Evolutionary conservation across 2,888 invertebrate species (phyloP).

Genomic region (Pycnomerus fuliginosus): DNA sequence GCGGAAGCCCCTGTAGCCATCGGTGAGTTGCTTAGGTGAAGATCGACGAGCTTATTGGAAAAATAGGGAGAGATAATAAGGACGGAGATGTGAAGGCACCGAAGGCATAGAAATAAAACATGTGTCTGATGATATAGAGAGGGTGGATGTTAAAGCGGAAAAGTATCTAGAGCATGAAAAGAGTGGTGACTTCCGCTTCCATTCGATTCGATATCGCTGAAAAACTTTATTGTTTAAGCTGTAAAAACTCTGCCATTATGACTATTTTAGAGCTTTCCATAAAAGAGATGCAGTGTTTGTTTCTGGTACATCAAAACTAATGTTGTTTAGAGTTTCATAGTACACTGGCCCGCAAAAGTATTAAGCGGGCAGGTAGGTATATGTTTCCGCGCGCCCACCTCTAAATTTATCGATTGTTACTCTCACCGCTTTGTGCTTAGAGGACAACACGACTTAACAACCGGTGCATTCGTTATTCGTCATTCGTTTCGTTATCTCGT

Average conservation of each 20-base stretch:
- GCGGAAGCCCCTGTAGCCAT: slow-evolving; percentile 11
- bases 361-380: too few relatives aligned
- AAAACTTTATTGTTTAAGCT: slow-evolving; percentile 31
- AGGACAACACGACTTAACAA: too few relatives aligned
- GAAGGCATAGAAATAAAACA: slow-evolving; percentile 42
- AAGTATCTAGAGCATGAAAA: slow-evolving; percentile 25
- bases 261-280: too few relatives aligned
- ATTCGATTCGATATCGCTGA: slow-evolving; percentile 26
- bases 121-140: slow-evolving; percentile 45
- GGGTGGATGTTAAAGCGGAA: slow-evolving; percentile 31
- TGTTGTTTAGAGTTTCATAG: too few relatives aligned
- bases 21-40: slow-evolving; percentile 33
- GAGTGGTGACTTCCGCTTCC: slow-evolving; percentile 26
- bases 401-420: too few relatives aligned
- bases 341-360: too few relatives aligned
- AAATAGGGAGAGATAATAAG: slow-evolving; percentile 38
- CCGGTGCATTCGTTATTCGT: too few relatives aligned
- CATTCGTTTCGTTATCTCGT: too few relatives aligned
- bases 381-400: too few relatives aligned
- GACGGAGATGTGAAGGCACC: slow-evolving; percentile 14
- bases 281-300: too few relatives aligned
- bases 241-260: slow-evolving; percentile 23
- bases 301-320: too few relatives aligned
- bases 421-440: too few relatives aligned
- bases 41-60: slow-evolving; percentile 32